Evolutionary conservation across 2,888 invertebrate genomes (phyloP).

Genomic region (Dolichomitus sp.): DNA sequence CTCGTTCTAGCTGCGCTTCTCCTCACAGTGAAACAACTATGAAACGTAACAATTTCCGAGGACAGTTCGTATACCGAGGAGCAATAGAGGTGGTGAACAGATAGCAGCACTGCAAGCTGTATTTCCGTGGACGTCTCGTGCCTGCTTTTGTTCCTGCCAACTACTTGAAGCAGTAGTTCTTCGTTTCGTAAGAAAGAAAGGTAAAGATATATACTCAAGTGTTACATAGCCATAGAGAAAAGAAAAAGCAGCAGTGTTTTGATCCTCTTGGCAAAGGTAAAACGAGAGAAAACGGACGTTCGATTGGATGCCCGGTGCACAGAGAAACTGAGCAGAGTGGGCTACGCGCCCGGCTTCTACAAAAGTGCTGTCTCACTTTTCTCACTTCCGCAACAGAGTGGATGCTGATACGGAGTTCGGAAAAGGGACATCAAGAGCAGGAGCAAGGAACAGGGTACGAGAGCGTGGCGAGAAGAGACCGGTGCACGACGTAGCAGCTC

Average conservation of each 20-base stretch:
- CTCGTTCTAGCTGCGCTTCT: slow-evolving; percentile 22
- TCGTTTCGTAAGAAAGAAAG: slow-evolving; percentile 30
- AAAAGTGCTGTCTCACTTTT: slow-evolving; percentile 42
- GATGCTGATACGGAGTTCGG: slow-evolving; percentile 8
- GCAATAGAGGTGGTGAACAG: slow-evolving; percentile 5
- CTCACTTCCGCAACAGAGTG: slow-evolving; percentile 45
- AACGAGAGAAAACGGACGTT: slow-evolving; percentile 22
- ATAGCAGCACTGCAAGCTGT: slow-evolving; percentile 19
- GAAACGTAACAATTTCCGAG: slow-evolving; percentile 62
- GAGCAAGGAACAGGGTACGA: not conserved
- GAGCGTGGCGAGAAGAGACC: slow-evolving; percentile 30
- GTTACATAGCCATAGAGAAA: not conserved
- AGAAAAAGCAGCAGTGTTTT: slow-evolving; percentile 6
- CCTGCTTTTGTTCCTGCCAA: slow-evolving; percentile 18
- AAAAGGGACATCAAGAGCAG: slow-evolving; percentile 1
- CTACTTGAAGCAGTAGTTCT: slow-evolving; percentile 11
- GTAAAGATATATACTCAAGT: not conserved
- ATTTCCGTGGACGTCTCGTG: slow-evolving; percentile 32
- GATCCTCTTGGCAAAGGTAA: slow-evolving; percentile 25
- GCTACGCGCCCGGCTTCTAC: slow-evolving; percentile 2
- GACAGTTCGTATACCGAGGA: slow-evolving; percentile 35
- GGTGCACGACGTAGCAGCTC: slow-evolving; percentile 48
- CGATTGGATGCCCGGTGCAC: slow-evolving; percentile 47
- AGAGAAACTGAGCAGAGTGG: not conserved
- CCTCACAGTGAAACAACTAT: slow-evolving; percentile 42